Conservation (phyloP, 2,888 invertebrate genomes). For the Machimus atricapillus region DNA sequence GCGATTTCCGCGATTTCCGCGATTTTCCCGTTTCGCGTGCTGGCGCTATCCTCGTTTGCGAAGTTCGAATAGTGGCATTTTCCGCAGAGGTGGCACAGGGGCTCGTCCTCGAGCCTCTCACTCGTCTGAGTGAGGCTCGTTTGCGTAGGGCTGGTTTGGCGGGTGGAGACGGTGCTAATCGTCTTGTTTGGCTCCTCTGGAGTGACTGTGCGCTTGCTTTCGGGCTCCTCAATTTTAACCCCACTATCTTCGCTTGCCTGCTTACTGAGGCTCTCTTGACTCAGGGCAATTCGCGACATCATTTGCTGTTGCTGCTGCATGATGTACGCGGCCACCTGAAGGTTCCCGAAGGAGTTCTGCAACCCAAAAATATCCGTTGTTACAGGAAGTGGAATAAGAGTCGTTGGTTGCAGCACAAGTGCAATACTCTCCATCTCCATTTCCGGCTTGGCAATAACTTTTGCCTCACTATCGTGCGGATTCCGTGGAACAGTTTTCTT, state of each 20-base stretch:
- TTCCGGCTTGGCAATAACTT: slow-evolving; percentile 51
- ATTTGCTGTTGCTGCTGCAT: slow-evolving; percentile 57
- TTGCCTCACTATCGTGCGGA: slow-evolving; percentile 40
- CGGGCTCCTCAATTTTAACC: neutral
- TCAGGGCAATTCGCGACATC: slow-evolving; percentile 48
- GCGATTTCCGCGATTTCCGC: neutral
- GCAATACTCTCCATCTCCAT: slow-evolving; percentile 56
- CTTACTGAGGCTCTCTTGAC: neutral
- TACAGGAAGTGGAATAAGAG: slow-evolving; percentile 60
- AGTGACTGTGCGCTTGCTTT: neutral
- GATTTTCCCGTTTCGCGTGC: neutral
- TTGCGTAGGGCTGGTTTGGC: neutral
- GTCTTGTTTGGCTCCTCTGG: neutral
- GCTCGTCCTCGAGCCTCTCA: neutral
- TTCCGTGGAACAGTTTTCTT: slow-evolving; percentile 53
- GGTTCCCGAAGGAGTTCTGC: slow-evolving; percentile 59
- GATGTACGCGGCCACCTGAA: slow-evolving; percentile 60
- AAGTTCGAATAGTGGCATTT: slow-evolving; percentile 44
- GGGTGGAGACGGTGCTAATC: neutral
- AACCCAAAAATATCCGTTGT: slow-evolving; percentile 60
- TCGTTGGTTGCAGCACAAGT: slow-evolving; percentile 61
- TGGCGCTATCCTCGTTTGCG: neutral
- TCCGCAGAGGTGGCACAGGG: slow-evolving; percentile 47
- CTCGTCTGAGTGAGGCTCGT: neutral
- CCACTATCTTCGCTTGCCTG: neutral